Percentiles rank a stretch among this genome's conserved stretches.
phyloP scores from a whole-genome alignment of 2,113 vertebrate species.

The Trogon surrucura region DNA sequence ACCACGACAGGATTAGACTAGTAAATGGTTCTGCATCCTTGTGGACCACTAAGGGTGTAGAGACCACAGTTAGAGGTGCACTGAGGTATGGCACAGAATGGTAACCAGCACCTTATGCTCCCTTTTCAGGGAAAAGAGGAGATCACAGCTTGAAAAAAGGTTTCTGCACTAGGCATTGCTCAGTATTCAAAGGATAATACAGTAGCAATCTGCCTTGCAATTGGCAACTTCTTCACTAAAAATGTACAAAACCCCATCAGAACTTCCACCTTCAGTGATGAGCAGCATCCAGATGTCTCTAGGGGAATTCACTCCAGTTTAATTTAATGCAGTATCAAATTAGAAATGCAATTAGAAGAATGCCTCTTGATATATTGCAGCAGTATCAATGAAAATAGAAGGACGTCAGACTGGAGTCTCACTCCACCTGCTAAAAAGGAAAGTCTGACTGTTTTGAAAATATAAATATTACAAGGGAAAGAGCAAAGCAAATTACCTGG shows the following conservation, averaged over 20 bases:
- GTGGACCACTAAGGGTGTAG: neutral
- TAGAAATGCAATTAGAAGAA: conserved; percentile 21
- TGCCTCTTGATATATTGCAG: conserved; percentile 17
- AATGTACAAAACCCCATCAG: neutral
- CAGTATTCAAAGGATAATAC: neutral
- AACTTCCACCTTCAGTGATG: neutral
- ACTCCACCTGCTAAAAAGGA: neutral
- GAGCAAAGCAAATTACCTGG: neutral
- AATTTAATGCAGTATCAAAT: neutral
- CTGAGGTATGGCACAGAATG: neutral
- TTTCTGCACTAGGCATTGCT: neutral
- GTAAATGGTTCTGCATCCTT: neutral
- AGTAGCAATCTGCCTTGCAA: neutral
- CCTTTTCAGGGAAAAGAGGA: neutral
- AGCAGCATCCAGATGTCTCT: neutral
- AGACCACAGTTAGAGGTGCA: neutral
- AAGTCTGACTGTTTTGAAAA: neutral
- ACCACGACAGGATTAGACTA: neutral
- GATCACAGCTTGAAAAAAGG: neutral
- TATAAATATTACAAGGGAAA: conserved; percentile 26
- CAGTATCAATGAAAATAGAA: neutral
- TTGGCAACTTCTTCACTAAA: neutral
- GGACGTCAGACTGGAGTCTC: neutral
- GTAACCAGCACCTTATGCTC: neutral
- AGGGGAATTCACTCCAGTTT: neutral